phyloP scores from a whole-genome alignment of 2,888 invertebrate genomes.

The Incurvaria masculella region DNA sequence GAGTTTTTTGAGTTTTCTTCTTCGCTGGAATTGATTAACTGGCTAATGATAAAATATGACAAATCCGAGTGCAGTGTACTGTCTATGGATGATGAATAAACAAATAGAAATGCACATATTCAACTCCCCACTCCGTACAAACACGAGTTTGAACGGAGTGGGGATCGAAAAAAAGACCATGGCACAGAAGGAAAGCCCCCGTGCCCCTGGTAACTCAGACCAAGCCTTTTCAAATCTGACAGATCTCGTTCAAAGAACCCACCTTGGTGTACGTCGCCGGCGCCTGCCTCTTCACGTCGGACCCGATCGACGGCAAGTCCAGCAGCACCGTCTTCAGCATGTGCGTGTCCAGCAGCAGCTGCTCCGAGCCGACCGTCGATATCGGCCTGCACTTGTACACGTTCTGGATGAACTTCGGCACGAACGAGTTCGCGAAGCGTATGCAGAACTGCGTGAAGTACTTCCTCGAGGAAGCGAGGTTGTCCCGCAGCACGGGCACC shows the following conservation, averaged over 20 bases:
- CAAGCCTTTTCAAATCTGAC: too few relatives aligned
- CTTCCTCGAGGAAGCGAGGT: conserved; percentile 87
- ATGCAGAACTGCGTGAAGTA: conserved; percentile 98
- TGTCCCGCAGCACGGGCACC: conserved; percentile 86
- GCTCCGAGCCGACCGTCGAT: conserved; percentile 89
- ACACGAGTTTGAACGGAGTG: conserved; percentile 30
- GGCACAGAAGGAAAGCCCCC: too few relatives aligned
- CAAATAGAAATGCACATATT: too few relatives aligned
- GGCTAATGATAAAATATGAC: too few relatives aligned
- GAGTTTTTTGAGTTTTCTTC: too few relatives aligned
- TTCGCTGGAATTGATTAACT: too few relatives aligned
- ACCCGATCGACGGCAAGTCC: conserved; percentile 92
- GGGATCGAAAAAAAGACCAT: too few relatives aligned
- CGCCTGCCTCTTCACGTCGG: conserved; percentile 83
- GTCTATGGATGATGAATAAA: too few relatives aligned
- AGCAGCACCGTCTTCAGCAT: conserved; percentile 90
- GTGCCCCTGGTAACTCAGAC: too few relatives aligned
- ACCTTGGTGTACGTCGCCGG: conserved; percentile 85
- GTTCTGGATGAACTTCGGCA: conserved; percentile 89
- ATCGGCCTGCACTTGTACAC: conserved; percentile 90
- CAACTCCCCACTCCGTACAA: conserved; percentile 21
- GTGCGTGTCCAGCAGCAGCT: conserved; percentile 89
- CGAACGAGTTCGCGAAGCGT: conserved; percentile 93
- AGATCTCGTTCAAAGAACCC: too few relatives aligned
- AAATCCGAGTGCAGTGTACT: too few relatives aligned